Evolutionary conservation across 2,113 vertebrate genomes (phyloP), one percentile per base, ranked within the genome.

Genomic region (Mesembrinibis cayennensis): DNA sequence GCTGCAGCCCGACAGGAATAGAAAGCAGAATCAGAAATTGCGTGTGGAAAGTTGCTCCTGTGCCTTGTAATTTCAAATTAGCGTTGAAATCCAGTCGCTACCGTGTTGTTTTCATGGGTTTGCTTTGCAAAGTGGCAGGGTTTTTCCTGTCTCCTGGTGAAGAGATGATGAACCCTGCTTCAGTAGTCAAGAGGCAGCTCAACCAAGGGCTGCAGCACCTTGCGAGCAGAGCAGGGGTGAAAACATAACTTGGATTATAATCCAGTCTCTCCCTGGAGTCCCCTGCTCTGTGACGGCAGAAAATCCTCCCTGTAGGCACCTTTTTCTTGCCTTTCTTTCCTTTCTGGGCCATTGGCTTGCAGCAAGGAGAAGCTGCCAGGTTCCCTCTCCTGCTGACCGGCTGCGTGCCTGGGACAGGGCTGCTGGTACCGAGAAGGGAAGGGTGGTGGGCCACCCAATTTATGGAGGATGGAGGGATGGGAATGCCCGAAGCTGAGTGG

Each of bases 1-100:
- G 96, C 95, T 97, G 87, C 84, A 84, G 86, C 94, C 93, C 16
- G 93, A 97, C 97, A 97, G 88, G 97, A 98, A 97, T 98, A 98
- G 98, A 98, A 98, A 97, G 96, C 97, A 97, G 97, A 95, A 95
- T 97, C 97, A 97, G 98, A 97, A 98, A 97, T 90, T 40, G 84
- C 87, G 45, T 92, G 91, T 87, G 89, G 95, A 97, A 98, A 97
- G 94, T 93, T 84, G 89, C 93, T 96, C 92, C 92, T 97, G 94
- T 62, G 93, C 80, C 97, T 97, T 90, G 89, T 93, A 94, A 96
- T 95, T 97, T 92, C 87, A 86, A 97, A 96, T 95, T 76, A 65
- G 34, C 56, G 7, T 69, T 82, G 86, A 82, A 96, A 77, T 71
- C 27, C 50, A 78, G 67, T 29, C 1, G 4, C 50, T 16, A 2